These are phyloP conservation scores for Phalloptychus januarius DNA, from an alignment of 2,797 vertebrate species.

Conservation along the genomic window DNA sequence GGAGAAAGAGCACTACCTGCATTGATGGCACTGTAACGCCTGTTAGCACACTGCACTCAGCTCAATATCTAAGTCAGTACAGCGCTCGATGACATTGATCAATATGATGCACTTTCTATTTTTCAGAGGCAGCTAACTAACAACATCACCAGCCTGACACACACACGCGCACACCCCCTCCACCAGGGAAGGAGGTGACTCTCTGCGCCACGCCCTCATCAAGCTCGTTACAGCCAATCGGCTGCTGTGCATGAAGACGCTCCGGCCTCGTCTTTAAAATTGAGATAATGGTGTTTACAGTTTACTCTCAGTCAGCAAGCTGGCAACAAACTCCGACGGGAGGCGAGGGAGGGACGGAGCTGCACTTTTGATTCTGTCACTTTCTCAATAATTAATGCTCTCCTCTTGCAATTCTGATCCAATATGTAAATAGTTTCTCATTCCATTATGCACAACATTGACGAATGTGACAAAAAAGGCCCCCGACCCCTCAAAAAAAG, in stretches of 20 bases:
- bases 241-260: constrained; percentile 35
- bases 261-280: constrained; percentile 72
- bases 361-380: constrained; percentile 77
- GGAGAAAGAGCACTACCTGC: constrained; percentile 20
- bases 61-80: constrained; percentile 49
- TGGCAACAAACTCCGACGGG: constrained; percentile 72
- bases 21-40: constrained; percentile 3
- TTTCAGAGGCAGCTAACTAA: constrained; percentile 52
- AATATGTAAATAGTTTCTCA: constrained; percentile 80
- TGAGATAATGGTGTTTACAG: constrained; percentile 84
- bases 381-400: constrained; percentile 82
- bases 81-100: constrained; percentile 56
- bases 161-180: not conserved
- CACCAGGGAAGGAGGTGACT: constrained; percentile 33
- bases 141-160: constrained; percentile 51
- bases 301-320: constrained; percentile 66
- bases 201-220: constrained; percentile 30
- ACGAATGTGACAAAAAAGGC: constrained; percentile 74
- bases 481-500: constrained; percentile 18
- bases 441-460: constrained; percentile 71
- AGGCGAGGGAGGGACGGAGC: constrained; percentile 19
- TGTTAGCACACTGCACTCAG: constrained; percentile 46
- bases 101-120: constrained; percentile 65
- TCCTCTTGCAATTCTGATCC: constrained; percentile 77
- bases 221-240: constrained; percentile 51